A percentile compares a stretch with the other conserved stretches of the same genome.
phyloP scores from a whole-genome alignment of 2,888 invertebrate species.

The Microctonus hyperodae region DNA sequence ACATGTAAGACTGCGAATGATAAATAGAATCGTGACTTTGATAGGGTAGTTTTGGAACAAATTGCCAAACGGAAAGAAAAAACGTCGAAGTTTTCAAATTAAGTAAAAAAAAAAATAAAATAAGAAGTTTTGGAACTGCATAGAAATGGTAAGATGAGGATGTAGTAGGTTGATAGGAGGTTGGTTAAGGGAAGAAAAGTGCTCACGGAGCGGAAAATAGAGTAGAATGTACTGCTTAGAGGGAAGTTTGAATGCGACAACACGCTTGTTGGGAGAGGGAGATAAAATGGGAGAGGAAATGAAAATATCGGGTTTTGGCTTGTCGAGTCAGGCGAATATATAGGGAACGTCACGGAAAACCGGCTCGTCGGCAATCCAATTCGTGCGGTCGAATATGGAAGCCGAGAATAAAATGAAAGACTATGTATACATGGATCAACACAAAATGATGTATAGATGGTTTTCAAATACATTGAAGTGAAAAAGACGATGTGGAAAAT shows the following conservation, averaged over 20 bases:
- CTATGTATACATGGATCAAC: neutral
- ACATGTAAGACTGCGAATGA: neutral
- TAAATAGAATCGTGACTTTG: neutral
- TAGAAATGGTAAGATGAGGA: neutral
- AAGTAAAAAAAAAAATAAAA: no score
- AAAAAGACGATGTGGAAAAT: neutral
- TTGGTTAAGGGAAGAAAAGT: slow-evolving; percentile 12
- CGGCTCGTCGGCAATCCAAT: slow-evolving; percentile 32
- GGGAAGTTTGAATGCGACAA: slow-evolving; percentile 26
- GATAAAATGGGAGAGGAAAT: slow-evolving; percentile 23
- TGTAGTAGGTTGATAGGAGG: neutral
- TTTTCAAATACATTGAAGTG: neutral
- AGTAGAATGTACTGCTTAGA: slow-evolving; percentile 32
- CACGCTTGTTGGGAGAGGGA: neutral
- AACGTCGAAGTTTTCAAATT: neutral
- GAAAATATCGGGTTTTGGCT: slow-evolving; percentile 30
- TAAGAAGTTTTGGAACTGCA: neutral
- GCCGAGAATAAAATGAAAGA: slow-evolving; percentile 34
- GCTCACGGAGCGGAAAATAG: slow-evolving; percentile 23
- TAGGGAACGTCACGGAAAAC: slow-evolving; percentile 4
- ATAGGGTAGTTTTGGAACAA: neutral
- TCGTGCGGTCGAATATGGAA: slow-evolving; percentile 37
- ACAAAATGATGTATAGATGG: neutral
- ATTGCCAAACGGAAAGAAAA: neutral
- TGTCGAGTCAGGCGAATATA: slow-evolving; percentile 19